phyloP scores from a whole-genome alignment of 2,888 invertebrate genomes.

The Lochmaea capreae region DNA sequence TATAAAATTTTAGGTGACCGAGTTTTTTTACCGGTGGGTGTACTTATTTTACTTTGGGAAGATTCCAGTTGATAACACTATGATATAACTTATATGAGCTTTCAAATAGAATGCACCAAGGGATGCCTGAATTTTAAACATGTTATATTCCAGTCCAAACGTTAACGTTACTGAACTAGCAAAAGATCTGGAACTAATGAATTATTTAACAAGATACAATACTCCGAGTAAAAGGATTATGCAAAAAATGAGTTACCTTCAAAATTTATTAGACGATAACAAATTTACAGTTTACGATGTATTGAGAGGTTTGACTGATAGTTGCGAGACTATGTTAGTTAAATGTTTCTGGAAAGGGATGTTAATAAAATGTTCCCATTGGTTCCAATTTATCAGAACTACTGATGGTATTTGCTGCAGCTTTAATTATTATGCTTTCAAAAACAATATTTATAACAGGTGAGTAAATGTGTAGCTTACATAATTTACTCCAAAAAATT shows the following conservation, averaged over 20 bases:
- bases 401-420: slow-evolving; percentile 70
- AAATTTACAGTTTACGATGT: slow-evolving; percentile 42
- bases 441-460: slow-evolving; percentile 56
- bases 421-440: slow-evolving; percentile 72
- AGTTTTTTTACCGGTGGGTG: no score
- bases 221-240: slow-evolving; percentile 24
- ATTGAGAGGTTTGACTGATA: slow-evolving; percentile 47
- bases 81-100: no score
- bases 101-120: no score
- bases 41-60: no score
- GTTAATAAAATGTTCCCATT: slow-evolving; percentile 52
- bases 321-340: slow-evolving; percentile 52
- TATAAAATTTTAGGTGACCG: no score
- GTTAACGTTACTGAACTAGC: not conserved
- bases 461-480: slow-evolving; percentile 42
- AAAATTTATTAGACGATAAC: slow-evolving; percentile 49
- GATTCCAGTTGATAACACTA: no score
- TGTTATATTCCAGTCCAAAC: slow-evolving; percentile 16
- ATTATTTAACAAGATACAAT: slow-evolving; percentile 8
- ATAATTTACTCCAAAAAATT: no score
- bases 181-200: slow-evolving; percentile 11
- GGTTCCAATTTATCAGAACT: slow-evolving; percentile 57
- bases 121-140: not conserved
- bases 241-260: slow-evolving; percentile 41
- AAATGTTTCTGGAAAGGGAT: slow-evolving; percentile 60